phyloP scores from a whole-genome alignment of 1,140 invertebrate genomes.

The Phthorimaea operculella region DNA sequence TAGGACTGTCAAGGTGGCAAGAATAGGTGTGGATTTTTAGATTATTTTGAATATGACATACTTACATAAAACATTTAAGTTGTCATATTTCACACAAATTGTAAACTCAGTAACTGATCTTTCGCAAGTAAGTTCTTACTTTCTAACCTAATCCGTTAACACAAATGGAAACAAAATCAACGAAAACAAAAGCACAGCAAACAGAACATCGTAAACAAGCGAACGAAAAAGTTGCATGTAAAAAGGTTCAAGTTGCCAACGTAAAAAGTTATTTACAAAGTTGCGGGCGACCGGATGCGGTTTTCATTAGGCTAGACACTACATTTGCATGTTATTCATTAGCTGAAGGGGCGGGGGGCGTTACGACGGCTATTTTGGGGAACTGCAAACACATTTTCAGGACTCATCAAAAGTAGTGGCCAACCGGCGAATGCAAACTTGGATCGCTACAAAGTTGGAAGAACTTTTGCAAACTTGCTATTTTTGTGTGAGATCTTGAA shows the following conservation, averaged over 20 bases:
- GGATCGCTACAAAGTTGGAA: neutral
- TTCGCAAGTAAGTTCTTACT: no score
- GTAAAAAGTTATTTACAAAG: slow-evolving; percentile 3
- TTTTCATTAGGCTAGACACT: slow-evolving; percentile 46
- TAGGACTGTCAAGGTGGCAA: no score
- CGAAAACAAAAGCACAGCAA: neutral
- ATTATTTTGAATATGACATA: no score
- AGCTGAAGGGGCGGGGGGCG: slow-evolving; percentile 19
- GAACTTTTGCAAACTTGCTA: no score
- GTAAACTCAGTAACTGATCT: no score
- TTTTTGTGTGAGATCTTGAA: no score
- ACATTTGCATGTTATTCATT: slow-evolving; percentile 55
- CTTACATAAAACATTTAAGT: no score
- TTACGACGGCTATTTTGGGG: slow-evolving; percentile 6
- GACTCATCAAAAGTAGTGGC: neutral
- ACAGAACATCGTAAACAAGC: neutral
- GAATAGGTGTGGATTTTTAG: no score
- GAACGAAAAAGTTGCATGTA: neutral
- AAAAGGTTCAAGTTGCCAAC: neutral
- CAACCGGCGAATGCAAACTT: neutral
- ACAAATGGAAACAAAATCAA: no score
- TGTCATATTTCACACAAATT: no score
- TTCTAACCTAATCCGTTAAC: no score
- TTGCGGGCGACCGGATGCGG: slow-evolving; percentile 13
- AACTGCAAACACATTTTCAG: slow-evolving; percentile 1